Conservation (phyloP, 2,797 vertebrate species). For the Strix occidentalis region DNA sequence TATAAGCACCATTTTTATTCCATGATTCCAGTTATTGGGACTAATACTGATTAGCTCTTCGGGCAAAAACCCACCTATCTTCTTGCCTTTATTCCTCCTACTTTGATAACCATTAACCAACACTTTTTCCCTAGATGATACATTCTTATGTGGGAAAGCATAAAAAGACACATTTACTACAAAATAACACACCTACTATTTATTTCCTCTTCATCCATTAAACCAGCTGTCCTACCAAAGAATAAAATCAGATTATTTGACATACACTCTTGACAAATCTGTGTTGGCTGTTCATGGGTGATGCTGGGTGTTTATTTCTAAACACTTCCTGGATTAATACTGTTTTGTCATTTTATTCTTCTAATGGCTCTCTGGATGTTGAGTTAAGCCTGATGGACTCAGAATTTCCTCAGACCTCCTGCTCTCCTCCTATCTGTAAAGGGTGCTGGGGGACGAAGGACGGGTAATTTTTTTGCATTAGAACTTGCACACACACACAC, state of each 20-base stretch:
- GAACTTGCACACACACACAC: neutral
- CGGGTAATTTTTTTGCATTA: neutral
- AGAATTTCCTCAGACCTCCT: neutral
- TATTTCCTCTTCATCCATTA: neutral
- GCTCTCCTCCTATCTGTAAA: neutral
- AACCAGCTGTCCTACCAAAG: neutral
- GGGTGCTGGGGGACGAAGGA: neutral
- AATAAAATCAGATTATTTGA: neutral
- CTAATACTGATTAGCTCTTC: neutral
- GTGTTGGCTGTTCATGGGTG: neutral
- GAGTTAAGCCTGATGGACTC: neutral
- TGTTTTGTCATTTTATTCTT: neutral
- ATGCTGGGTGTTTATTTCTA: neutral
- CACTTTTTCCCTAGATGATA: neutral
- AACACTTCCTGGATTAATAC: neutral
- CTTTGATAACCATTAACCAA: neutral
- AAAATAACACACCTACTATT: neutral
- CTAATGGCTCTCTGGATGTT: neutral
- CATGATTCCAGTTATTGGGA: neutral
- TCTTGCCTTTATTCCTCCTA: neutral
- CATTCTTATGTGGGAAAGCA: neutral
- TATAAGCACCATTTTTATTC: neutral
- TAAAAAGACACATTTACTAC: neutral
- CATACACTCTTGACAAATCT: neutral
- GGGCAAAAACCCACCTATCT: neutral